Evolutionary conservation across 1,140 invertebrate genomes (phyloP), one percentile per base, ranked within the genome.

Genomic region (Armadillidium nasatum): DNA sequence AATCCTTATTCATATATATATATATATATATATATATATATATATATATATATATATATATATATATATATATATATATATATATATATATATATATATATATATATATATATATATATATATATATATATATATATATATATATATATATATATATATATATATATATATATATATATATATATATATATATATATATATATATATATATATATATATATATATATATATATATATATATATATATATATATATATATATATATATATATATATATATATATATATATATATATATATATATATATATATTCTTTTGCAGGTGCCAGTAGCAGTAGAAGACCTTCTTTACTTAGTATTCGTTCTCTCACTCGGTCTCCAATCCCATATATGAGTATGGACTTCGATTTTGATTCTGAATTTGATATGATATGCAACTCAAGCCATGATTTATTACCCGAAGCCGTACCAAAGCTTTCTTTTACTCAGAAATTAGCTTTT

Each of bases 401-500:
- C 44, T 80, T 78, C 66, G 79, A 80, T 76, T 78, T 74, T 43
- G 79, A 80, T 50, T 78, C 72, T 22, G 67, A 76, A n/a, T 78
- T 73, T 45, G 79, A 80, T 43, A 78, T 76, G 43, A 74, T 73
- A 44, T 67, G 72, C 19, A 46, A 66, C 44, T 10, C 21, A 15
- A 43, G 66, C 43, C 43, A 50, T 45, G 73, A 67, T 7, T 54
- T 78, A 60, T 68, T 80, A 60, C 77, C 75, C 2, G 79, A 80
- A 66, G 75, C 79, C 7, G 72, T 73, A 68, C 79, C 79, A 22
- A 78, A 78, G 23, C 84, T 92, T 78, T 91, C 90, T 15, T 92
- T 92, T 82, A 92, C 90, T 7, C 81, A 81, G 68, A 78, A 79
- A 11, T 82, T 91, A 72, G 90, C 90, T 0, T 92, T 92, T 83